These are phyloP conservation scores for Heliothis subflexa DNA, from an alignment of 1,140 invertebrate genomes.

Conservation along the genomic window DNA sequence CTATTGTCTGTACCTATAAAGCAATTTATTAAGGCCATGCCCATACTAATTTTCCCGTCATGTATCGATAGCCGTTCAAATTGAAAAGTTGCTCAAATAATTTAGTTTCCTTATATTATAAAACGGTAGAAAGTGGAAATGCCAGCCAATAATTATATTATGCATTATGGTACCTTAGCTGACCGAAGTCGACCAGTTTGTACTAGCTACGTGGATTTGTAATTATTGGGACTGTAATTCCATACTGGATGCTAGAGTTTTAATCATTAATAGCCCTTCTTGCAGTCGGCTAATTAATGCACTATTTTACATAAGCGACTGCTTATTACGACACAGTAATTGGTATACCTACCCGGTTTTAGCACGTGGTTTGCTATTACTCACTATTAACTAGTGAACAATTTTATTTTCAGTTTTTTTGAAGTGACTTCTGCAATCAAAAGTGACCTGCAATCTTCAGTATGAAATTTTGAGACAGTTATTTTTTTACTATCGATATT, in stretches of 20 bases:
- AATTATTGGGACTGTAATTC: background rate
- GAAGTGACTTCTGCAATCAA: too few relatives aligned
- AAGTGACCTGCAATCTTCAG: too few relatives aligned
- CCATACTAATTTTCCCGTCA: background rate
- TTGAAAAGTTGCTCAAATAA: background rate
- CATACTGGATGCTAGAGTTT: background rate
- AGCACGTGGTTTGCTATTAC: too few relatives aligned
- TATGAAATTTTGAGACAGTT: too few relatives aligned
- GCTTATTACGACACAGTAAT: background rate
- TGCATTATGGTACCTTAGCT: background rate
- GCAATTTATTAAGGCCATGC: background rate
- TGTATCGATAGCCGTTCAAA: background rate
- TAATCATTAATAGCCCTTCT: background rate
- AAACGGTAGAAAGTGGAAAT: conserved; percentile 19
- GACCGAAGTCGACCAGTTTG: background rate
- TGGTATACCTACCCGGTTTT: background rate
- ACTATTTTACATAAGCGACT: conserved; percentile 8
- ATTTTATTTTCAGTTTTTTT: too few relatives aligned
- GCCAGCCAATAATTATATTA: background rate
- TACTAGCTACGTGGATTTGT: background rate
- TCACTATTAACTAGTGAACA: too few relatives aligned
- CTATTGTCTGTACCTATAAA: too few relatives aligned
- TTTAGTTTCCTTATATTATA: conserved; percentile 12
- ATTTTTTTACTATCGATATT: too few relatives aligned
- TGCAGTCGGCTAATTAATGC: background rate